Base-by-base conservation (phyloP, 2,113 vertebrate genomes). In the Opisthocomus hoazin region DNA sequence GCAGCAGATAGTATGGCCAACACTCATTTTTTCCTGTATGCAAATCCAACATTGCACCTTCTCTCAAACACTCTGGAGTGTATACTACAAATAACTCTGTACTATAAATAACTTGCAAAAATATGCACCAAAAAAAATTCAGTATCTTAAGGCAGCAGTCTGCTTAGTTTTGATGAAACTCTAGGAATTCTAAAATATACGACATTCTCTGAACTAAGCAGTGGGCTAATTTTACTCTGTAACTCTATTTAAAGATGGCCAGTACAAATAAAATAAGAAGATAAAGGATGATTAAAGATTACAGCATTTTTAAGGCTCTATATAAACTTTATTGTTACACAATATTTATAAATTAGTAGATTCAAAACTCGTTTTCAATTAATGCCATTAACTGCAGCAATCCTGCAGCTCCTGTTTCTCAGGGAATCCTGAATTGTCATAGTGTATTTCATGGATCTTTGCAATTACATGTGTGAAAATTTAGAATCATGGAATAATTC, bases 91-190 rank as follows among this genome's bases (percentile, higher is more conserved):
- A 94, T 81, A 86, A 70, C 64, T 84, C 75, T 56, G 50, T 30
- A 9, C 83, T 75, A 93, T 36, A 93, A 96, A 95, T 89, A 95
- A 93, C 56, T 30, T 30, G 83, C 34, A 53, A 95, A 96, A 86
- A 84, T 71, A 86, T 60, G 80, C 88, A 56, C 7, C 23, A 45
- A 56, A 58, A 57, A 46, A 22, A 46, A 27, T 5, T 50, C 83
- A 39, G 24, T 19, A 17, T 57, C 74, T 80, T 27, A 14, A 90
- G 64, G 75, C 36, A 89, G 61, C 56, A 3, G 12, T 16, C 45
- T 87, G 75, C 70, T 70, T 14, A 39, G 26, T 22, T 43, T 53
- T 66, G 66, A 70, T 29, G 41, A 27, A 83, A 8, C 57, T 70
- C 87, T 2, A 51, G 51, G 63, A 64, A 51, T 50, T 51, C 50